phyloP scores from a whole-genome alignment of 2,888 invertebrate genomes.

The Mellilla xanthometata region DNA sequence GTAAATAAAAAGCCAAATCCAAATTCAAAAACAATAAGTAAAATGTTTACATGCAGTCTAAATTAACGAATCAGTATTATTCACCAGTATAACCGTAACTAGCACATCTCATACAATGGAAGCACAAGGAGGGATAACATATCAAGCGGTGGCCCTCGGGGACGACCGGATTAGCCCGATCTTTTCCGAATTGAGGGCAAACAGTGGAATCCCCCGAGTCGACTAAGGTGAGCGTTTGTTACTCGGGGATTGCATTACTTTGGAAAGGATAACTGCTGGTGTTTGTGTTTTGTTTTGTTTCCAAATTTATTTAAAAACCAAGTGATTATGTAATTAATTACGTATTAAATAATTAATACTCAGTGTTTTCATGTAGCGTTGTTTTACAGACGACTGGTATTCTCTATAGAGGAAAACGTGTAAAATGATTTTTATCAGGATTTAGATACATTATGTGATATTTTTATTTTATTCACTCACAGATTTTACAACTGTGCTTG shows the following conservation, averaged over 20 bases:
- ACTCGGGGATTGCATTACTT: constrained; percentile 52
- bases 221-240: constrained; percentile 60
- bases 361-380: no score
- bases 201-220: constrained; percentile 56
- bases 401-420: no score
- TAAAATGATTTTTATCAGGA: no score
- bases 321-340: neutral
- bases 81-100: neutral
- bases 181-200: constrained; percentile 72
- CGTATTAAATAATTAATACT: no score
- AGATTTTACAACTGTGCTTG: no score
- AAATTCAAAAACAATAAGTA: no score
- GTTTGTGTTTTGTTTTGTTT: constrained; percentile 12
- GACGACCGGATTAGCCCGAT: constrained; percentile 66
- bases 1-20: no score
- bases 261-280: constrained; percentile 22
- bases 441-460: no score
- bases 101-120: constrained; percentile 7
- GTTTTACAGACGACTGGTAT: no score
- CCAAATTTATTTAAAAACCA: neutral
- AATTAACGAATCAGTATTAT: neutral
- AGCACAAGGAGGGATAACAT: constrained; percentile 44
- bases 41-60: no score
- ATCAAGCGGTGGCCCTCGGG: constrained; percentile 51
- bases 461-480: no score